Evolutionary conservation across 1,140 invertebrate genomes (phyloP).

Genomic region (Idris sp.): DNA sequence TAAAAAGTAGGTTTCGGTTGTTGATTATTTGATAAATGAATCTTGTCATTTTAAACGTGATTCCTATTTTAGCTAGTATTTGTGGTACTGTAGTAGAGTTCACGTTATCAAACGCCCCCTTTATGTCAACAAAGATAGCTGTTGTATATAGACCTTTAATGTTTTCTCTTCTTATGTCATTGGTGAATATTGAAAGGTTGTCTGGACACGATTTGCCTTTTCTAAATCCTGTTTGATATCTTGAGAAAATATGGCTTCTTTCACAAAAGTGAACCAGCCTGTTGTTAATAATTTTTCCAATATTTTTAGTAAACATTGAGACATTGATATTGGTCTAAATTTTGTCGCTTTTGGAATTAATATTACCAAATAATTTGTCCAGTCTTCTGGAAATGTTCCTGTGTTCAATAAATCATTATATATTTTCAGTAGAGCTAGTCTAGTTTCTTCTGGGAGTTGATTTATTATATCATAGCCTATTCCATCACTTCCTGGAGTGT

Average conservation of each 20-base stretch:
- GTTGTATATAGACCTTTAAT: neutral
- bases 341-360: neutral
- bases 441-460: neutral
- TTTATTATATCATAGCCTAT: too few relatives aligned
- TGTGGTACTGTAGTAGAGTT: constrained; percentile 2
- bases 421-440: neutral
- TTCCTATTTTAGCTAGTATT: neutral
- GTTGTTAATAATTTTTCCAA: neutral
- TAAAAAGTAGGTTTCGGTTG: neutral
- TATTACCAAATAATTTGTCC: neutral
- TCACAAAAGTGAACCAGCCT: constrained; percentile 3
- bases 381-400: neutral
- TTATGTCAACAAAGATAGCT: constrained; percentile 19
- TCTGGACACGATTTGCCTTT: constrained; percentile 12
- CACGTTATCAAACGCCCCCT: constrained; percentile 30
- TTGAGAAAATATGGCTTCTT: constrained; percentile 1
- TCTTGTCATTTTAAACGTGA: constrained; percentile 1
- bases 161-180: constrained; percentile 3
- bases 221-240: constrained; percentile 32
- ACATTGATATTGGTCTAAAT: neutral
- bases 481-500: too few relatives aligned
- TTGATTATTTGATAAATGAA: constrained; percentile 9
- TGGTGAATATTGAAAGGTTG: constrained; percentile 15
- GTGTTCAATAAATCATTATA: neutral
- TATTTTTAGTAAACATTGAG: neutral